Evolutionary conservation across 2,113 vertebrate genomes (phyloP).

Genomic region (Pristiophorus japonicus): DNA sequence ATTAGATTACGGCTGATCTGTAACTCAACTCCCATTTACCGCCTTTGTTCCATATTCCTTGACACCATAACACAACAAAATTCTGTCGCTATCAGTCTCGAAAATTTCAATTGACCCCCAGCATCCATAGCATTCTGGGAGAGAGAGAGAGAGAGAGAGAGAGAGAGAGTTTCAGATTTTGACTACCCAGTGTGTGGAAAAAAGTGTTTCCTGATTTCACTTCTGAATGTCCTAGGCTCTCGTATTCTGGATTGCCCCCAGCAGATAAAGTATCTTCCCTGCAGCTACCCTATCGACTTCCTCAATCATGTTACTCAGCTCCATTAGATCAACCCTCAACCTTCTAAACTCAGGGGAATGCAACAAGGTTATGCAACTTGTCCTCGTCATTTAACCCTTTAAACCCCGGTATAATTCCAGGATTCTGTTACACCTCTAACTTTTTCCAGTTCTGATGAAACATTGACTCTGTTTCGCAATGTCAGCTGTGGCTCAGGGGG

Average conservation of each 20-base stretch:
- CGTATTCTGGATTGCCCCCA: neutral
- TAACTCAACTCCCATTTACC: neutral
- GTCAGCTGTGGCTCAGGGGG: too few relatives aligned
- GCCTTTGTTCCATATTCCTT: neutral
- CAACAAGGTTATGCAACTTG: neutral
- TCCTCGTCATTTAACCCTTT: neutral
- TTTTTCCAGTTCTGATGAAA: too few relatives aligned
- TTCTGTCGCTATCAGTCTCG: neutral
- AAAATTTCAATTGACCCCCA: too few relatives aligned
- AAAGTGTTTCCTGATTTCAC: too few relatives aligned
- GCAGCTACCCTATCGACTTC: neutral
- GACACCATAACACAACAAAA: neutral
- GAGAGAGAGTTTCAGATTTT: neutral
- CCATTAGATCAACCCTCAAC: neutral
- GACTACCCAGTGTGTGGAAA: neutral
- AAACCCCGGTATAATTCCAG: neutral
- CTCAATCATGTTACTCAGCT: neutral
- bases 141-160: too few relatives aligned
- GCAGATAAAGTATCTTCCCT: neutral
- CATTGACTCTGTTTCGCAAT: too few relatives aligned
- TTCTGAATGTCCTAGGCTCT: neutral
- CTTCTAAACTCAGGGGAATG: neutral
- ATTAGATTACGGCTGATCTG: neutral
- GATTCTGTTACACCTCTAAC: too few relatives aligned
- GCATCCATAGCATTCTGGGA: too few relatives aligned